Evolutionary conservation across 2,113 vertebrate genomes (phyloP).

Genomic region (Leptocoma aspasia): DNA sequence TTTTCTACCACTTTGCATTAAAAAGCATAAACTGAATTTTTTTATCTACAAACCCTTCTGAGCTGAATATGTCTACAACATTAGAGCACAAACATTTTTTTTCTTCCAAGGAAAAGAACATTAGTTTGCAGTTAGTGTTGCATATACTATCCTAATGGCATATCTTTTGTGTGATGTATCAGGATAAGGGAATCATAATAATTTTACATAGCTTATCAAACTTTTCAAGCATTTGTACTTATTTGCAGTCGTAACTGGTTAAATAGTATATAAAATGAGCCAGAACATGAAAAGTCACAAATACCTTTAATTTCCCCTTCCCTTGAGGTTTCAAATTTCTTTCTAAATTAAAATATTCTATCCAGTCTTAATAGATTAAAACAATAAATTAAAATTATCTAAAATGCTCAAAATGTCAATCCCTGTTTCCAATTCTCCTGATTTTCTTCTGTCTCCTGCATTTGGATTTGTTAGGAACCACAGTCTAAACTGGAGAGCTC

Average conservation of each 20-base stretch:
- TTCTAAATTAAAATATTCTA: background rate
- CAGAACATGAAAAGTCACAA: background rate
- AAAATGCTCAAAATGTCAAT: background rate
- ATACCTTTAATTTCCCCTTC: background rate
- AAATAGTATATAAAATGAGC: background rate
- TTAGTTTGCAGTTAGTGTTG: background rate
- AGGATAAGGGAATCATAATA: background rate
- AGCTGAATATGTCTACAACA: background rate
- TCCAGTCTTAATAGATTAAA: background rate
- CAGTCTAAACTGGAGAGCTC: background rate
- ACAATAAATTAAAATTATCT: background rate
- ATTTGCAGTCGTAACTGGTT: background rate
- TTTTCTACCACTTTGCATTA: background rate
- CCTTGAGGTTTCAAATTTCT: background rate
- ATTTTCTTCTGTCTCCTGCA: background rate
- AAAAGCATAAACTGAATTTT: background rate
- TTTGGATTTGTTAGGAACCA: background rate
- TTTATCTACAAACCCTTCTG: background rate
- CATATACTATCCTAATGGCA: background rate
- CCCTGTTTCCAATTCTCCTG: background rate
- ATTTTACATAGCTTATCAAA: background rate
- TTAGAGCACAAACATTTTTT: background rate
- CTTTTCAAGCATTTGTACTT: background rate
- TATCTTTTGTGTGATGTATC: background rate
- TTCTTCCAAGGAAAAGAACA: background rate